Base-by-base conservation (phyloP, 1,140 invertebrate genomes). In the Trypoxylus dichotomus region DNA sequence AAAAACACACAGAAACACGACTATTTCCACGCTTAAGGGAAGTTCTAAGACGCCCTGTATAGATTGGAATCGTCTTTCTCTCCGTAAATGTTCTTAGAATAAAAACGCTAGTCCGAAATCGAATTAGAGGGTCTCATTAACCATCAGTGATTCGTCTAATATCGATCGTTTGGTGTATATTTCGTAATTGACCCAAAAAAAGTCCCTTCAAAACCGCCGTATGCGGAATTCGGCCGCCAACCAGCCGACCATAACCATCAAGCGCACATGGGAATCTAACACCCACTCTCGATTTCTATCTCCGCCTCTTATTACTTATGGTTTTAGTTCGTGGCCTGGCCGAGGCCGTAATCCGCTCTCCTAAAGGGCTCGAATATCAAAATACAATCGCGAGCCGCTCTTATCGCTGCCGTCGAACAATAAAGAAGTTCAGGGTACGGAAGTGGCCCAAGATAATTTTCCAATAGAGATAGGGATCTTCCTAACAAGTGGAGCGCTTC, bases 391-490 rank as follows among this genome's bases (percentile, higher is more conserved):
- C 19, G 19, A 24, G 6, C 60, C 25, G 21, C 19, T 63, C 60
- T 63, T 63, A 63, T 63, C 60, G 25, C 21, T 27, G 60, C 60
- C 60, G 60, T 24, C 60, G 5, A 63, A 63, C 60, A 63, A 63
- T 63, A 63, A 63, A 63, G 60, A 63, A 63, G 60, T 63, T 25
- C 60, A 63, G 60, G 60, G 60, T 63, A 63, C 60, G 60, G 60
- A 63, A 63, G 60, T 63, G 60, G 60, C 19, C 60, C 24, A 27
- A 63, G 60, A 63, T 63, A 63, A 63, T 63, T 63, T 63, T 63
- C 60, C 60, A 63, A 63, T 63, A 63, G 60, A 63, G 60, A 63
- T 63, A 63, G 19, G 7, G 60, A 63, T 63, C 60, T 19, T 25
- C 60, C 24, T 63, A 63, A 63, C 60, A 63, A 63, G 60, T 27